Evolutionary conservation across 2,888 invertebrate genomes (phyloP).

Genomic region (Gonocerus acuteangulatus): DNA sequence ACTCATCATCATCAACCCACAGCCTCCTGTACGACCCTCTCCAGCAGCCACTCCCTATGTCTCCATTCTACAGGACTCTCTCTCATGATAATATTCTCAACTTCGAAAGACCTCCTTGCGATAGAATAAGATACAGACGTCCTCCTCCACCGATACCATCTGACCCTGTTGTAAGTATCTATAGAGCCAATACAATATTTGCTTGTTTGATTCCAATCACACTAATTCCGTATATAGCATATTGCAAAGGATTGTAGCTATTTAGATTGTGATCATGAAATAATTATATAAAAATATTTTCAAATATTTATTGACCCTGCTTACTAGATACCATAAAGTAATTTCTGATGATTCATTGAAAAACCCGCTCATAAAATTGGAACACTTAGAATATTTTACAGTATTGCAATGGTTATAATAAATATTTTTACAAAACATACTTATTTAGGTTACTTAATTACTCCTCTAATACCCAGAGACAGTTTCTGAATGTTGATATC

Average conservation of each 20-base stretch:
- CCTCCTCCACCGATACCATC: constrained; percentile 48
- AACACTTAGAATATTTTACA: no score
- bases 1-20: constrained; percentile 45
- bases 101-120: constrained; percentile 41
- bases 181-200: background rate
- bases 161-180: constrained; percentile 17
- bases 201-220: no score
- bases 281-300: background rate
- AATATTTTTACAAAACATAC: no score
- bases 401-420: no score
- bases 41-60: constrained; percentile 53
- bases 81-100: constrained; percentile 77
- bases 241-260: background rate
- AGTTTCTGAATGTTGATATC: no score
- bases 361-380: no score
- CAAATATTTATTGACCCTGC: no score
- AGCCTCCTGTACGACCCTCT: constrained; percentile 44
- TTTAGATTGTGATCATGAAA: background rate
- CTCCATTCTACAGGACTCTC: constrained; percentile 57
- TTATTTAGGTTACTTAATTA: no score
- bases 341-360: no score
- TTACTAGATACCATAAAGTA: no score
- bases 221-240: no score
- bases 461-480: no score
- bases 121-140: constrained; percentile 37